Evolutionary conservation across 2,113 vertebrate genomes (phyloP).

Genomic region (Aythya baeri): DNA sequence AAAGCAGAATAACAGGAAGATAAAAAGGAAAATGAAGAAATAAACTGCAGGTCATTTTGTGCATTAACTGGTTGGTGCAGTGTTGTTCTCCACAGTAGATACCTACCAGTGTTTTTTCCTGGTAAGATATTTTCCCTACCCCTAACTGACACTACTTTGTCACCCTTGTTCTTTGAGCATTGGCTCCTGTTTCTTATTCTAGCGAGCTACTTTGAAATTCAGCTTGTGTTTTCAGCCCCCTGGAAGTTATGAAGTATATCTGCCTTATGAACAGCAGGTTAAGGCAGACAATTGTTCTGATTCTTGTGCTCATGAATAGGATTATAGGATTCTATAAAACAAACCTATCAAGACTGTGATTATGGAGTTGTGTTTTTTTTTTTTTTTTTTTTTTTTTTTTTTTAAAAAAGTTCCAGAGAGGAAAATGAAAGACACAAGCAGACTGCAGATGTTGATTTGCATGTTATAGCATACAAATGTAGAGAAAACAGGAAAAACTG

Average conservation of each 20-base stretch:
- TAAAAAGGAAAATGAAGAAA: neutral
- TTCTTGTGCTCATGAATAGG: neutral
- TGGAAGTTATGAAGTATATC: neutral
- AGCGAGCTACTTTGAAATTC: neutral
- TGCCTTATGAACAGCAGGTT: neutral
- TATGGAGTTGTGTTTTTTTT: neutral
- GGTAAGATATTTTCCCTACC: neutral
- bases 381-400: no score
- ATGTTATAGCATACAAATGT: neutral
- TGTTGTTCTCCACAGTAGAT: neutral
- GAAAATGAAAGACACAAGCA: neutral
- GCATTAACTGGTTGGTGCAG: neutral
- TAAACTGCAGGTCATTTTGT: neutral
- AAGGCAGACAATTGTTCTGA: neutral
- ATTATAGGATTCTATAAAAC: neutral
- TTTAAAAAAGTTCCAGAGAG: neutral
- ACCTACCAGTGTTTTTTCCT: neutral
- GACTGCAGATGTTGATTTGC: neutral
- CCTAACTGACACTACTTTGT: neutral
- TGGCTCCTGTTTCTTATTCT: neutral
- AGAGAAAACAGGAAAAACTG: neutral
- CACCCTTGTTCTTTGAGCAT: neutral
- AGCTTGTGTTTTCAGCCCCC: neutral
- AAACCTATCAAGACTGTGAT: neutral
- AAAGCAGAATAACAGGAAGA: neutral